These are phyloP conservation scores for Drosophila repleta DNA, from an alignment of 1,140 invertebrate species.

Conservation along the genomic window DNA sequence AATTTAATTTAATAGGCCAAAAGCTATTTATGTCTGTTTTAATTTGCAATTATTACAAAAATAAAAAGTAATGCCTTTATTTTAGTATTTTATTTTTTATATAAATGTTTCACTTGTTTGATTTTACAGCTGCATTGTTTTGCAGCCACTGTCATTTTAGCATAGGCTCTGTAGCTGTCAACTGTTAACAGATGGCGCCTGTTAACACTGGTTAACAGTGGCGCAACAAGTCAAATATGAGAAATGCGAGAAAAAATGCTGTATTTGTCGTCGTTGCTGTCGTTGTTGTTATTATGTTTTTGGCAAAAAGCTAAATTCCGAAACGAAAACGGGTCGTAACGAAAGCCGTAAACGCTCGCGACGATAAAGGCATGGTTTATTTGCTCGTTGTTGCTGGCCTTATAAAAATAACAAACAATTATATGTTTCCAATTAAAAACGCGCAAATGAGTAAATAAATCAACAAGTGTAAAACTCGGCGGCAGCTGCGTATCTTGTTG, in stretches of 20 bases:
- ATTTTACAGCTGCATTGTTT: not conserved
- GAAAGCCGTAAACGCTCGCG: conserved; percentile 12
- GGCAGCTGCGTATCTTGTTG: conserved; percentile 42
- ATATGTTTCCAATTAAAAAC: conserved; percentile 59
- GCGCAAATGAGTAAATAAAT: conserved; percentile 49
- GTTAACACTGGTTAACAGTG: conserved; percentile 27
- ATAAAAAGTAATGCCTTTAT: too few relatives aligned
- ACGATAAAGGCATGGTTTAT: conserved; percentile 52
- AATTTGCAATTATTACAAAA: too few relatives aligned
- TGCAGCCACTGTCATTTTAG: conserved; percentile 24
- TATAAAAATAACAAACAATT: conserved; percentile 45
- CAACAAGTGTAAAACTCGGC: conserved; percentile 51
- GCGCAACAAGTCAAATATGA: conserved; percentile 40
- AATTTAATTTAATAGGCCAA: too few relatives aligned
- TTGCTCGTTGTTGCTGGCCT: conserved; percentile 33
- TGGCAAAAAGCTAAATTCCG: conserved; percentile 35
- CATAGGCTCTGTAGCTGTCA: conserved; percentile 2
- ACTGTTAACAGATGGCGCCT: conserved; percentile 6
- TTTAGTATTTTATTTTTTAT: too few relatives aligned
- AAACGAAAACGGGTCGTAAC: conserved; percentile 57
- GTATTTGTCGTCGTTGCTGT: conserved; percentile 2
- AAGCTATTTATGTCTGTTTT: too few relatives aligned
- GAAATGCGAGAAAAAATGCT: conserved; percentile 13
- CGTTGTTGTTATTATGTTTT: conserved; percentile 29
- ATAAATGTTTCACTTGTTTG: too few relatives aligned